Evolutionary conservation across 2,888 invertebrate genomes (phyloP), one percentile per base, ranked within the genome.

Genomic region (Tenthredo mesomela): DNA sequence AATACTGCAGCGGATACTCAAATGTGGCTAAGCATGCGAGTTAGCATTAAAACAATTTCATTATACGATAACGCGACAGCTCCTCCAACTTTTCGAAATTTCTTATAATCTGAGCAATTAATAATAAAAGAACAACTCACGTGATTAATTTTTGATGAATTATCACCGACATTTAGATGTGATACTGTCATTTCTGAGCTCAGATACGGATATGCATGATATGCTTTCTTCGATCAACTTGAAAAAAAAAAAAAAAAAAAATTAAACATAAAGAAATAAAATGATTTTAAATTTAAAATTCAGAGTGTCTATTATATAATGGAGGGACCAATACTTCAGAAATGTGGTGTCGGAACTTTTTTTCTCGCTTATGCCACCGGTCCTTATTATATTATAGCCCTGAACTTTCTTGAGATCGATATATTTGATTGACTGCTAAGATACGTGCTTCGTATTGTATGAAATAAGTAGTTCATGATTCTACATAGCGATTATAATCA

Each of bases 401-500:
- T 67, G 67, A 67, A 67, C 67, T 18, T 67, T 67, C 6, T 15
- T 33, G 7, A 18, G 67, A 29, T 67, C 67, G 67, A 67, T 73
- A 73, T 12, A 73, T 43, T 73, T 43, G 71, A 73, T 73, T 43
- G 21, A 73, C 21, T 25, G 77, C 33, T 10, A 33, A 54, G 1
- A 54, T 25, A 77, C 15, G 29, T 77, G 40, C 21, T 73, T 43
- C 33, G 25, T 54, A 61, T 9, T 18, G 18, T 58, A 61, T 58
- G 25, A n/a, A 78, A 61, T 25, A 80, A 58, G 37, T 50, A 37
- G 47, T 37, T 80, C 75, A 58, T 61, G 58, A 40, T 61, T 37
- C 58, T 80, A 61, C 37, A n/a, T n/a, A 58, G n/a, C 61, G 61
- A 80, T 80, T 80, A 80, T 58, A 37, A 61, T 80, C 80, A 80